Base-by-base conservation (phyloP, 2,888 invertebrate genomes). In the Phengaris arion region DNA sequence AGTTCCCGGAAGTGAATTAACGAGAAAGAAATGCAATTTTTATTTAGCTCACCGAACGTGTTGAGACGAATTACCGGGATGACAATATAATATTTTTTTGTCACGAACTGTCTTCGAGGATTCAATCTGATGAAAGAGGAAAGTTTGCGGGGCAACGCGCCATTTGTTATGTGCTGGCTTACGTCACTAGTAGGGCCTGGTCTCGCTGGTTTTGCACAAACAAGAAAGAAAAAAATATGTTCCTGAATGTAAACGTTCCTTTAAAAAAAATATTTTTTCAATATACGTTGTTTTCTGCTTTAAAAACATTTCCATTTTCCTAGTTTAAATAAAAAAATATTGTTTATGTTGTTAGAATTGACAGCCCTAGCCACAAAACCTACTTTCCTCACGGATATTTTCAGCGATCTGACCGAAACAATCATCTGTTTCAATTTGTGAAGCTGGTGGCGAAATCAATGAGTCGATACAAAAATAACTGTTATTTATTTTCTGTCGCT, bases 381-480 rank as follows among this genome's bases (percentile, higher is more conserved):
- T 64, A 64, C 59, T 45, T 64, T 64, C 64, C 64, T 64, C 35
- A 22, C 76, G 76, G 75, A 79, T 80, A 81, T 81, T 81, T 80
- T 81, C 81, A 79, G 74, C 70, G 70, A 64, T 64, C 64, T 64
- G 51, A 51, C 78, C 81, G 82, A 83, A 85, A 84, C 83, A 86
- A 84, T 83, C 85, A 84, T 89, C 87, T 85, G 85, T 88, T 86
- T 87, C 88, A 87, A 89, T 89, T 87, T 85, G 82, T 78, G 77
- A 15, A 77, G 80, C 81, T 80, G 81, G 82, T 82, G 80, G 52
- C 79, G 80, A 79, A 83, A 82, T 80, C 82, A 81, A 81, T 82
- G 82, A 80, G 78, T 81, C 80, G 72, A 74, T 75, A 78, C 78
- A 78, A 74, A 68, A 75, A 80, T 79, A 79, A 78, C 80, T 77